Evolutionary conservation across 2,888 invertebrate genomes (phyloP).

Genomic region (Idaea biselata): DNA sequence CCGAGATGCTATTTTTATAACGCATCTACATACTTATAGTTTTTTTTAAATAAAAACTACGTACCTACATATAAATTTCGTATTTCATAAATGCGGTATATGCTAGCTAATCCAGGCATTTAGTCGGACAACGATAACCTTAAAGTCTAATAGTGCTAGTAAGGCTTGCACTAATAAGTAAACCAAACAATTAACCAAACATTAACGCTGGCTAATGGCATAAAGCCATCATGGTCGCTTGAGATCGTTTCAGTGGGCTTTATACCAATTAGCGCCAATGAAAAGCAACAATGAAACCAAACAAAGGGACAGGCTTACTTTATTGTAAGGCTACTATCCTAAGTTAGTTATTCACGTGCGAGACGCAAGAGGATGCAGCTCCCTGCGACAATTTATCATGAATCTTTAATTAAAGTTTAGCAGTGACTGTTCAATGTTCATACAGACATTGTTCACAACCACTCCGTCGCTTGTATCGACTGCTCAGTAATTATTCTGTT

Average conservation of each 20-base stretch:
- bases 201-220: background rate
- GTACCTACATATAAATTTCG: too few relatives aligned
- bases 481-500: slow-evolving; percentile 29
- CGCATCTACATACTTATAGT: too few relatives aligned
- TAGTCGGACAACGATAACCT: too few relatives aligned
- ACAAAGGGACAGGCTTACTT: slow-evolving; percentile 69
- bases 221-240: slow-evolving; percentile 54
- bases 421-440: slow-evolving; percentile 69
- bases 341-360: slow-evolving; percentile 76
- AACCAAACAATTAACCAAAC: slow-evolving; percentile 18
- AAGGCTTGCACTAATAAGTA: slow-evolving; percentile 16
- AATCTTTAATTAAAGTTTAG: slow-evolving; percentile 80
- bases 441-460: slow-evolving; percentile 57
- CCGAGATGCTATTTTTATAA: too few relatives aligned
- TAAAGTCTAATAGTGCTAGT: too few relatives aligned
- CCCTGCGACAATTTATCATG: slow-evolving; percentile 79
- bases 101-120: too few relatives aligned
- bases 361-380: slow-evolving; percentile 70
- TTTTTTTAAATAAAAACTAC: too few relatives aligned
- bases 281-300: slow-evolving; percentile 58
- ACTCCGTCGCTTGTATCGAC: slow-evolving; percentile 33
- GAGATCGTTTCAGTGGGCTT: slow-evolving; percentile 63
- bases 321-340: slow-evolving; percentile 74
- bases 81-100: too few relatives aligned
- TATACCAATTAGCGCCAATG: slow-evolving; percentile 71